Percentiles rank a stretch among this genome's conserved stretches.
phyloP scores from a whole-genome alignment of 2,797 vertebrate species.

The Onychomys leucogaster region DNA sequence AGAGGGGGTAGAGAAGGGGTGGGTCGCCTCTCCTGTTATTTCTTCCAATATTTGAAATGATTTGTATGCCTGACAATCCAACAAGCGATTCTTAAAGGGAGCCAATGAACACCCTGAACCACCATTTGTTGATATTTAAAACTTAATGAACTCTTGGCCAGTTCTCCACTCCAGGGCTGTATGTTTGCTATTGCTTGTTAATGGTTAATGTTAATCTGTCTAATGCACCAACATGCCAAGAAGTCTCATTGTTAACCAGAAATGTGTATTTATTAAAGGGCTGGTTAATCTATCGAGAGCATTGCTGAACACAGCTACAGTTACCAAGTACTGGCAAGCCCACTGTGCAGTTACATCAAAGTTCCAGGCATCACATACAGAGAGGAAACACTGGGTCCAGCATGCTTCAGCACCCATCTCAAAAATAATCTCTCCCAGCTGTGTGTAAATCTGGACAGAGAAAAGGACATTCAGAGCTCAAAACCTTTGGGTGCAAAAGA shows the following conservation, averaged over 20 bases:
- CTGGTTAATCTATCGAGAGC: slow-evolving; percentile 37
- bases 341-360: slow-evolving; percentile 66
- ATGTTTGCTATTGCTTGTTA: slow-evolving; percentile 65
- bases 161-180: slow-evolving; percentile 49
- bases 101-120: not conserved
- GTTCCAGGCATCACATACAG: slow-evolving; percentile 33
- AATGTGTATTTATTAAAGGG: slow-evolving; percentile 74
- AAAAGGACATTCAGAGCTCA: not conserved
- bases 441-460: slow-evolving; percentile 3
- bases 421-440: slow-evolving; percentile 51
- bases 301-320: slow-evolving; percentile 27
- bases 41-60: slow-evolving; percentile 60
- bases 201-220: slow-evolving; percentile 68
- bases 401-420: not conserved
- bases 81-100: slow-evolving; percentile 64
- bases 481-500: slow-evolving; percentile 59
- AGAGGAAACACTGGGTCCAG: not conserved
- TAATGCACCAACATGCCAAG: slow-evolving; percentile 54
- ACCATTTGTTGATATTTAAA: slow-evolving; percentile 76
- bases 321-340: slow-evolving; percentile 33
- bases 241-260: slow-evolving; percentile 59
- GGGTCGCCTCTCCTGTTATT: not conserved
- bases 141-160: slow-evolving; percentile 77
- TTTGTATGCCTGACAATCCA: slow-evolving; percentile 63
- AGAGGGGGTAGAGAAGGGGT: not conserved